phyloP scores from a whole-genome alignment of 2,888 invertebrate genomes.

The Trachelus troglodyta region DNA sequence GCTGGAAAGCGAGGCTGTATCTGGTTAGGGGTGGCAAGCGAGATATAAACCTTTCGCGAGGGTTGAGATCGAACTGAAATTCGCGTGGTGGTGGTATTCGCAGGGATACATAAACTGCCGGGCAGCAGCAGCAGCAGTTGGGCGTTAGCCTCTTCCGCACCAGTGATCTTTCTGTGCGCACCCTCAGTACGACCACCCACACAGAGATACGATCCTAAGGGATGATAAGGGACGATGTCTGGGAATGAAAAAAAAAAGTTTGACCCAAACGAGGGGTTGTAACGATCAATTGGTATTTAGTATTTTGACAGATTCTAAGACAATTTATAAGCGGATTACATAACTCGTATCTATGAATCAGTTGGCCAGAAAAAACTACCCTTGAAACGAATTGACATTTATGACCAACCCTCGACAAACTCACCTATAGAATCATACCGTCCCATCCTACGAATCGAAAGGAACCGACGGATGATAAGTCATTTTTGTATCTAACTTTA shows the following conservation, averaged over 20 bases:
- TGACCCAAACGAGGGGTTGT: not conserved
- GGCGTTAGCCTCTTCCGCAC: constrained; percentile 52
- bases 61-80: constrained; percentile 2
- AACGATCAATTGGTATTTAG: not conserved
- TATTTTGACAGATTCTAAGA: not conserved
- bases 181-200: constrained; percentile 24
- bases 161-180: constrained; percentile 37
- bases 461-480: not conserved
- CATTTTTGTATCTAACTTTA: not conserved
- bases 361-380: not conserved
- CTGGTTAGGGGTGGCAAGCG: constrained; percentile 5
- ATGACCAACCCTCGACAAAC: not conserved
- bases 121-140: constrained; percentile 33
- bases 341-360: not conserved
- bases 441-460: not conserved
- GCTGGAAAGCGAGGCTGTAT: constrained; percentile 16
- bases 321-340: not conserved
- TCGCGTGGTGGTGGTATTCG: constrained; percentile 4
- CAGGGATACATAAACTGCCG: constrained; percentile 17
- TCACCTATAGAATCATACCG: not conserved
- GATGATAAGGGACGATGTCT: not conserved
- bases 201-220: not conserved
- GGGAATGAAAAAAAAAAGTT: not conserved
- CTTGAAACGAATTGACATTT: not conserved
- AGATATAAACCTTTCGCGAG: not conserved